Evolutionary conservation across 2,797 vertebrate genomes (phyloP).

Genomic region (Sandelia bainsii): DNA sequence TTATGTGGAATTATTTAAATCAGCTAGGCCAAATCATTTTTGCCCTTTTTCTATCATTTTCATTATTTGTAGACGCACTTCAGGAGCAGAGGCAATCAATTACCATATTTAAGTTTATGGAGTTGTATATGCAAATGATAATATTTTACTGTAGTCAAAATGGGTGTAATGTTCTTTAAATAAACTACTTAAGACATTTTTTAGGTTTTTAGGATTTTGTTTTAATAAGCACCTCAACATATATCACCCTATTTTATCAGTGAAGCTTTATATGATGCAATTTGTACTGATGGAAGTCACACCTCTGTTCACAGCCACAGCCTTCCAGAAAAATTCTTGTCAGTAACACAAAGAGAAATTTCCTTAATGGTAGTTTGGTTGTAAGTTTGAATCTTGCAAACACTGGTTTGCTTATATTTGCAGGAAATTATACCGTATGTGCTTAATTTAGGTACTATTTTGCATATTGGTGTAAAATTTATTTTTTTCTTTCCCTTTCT

Average conservation of each 20-base stretch:
- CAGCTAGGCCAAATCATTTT: too few species aligned
- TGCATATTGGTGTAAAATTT: neutral
- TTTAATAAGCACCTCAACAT: neutral
- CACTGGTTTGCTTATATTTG: constrained; percentile 16
- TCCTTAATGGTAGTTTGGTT: constrained; percentile 11
- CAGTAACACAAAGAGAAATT: constrained; percentile 15
- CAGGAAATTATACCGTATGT: neutral
- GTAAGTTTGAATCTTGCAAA: constrained; percentile 10
- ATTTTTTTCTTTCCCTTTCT: neutral
- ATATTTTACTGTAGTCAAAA: too few species aligned
- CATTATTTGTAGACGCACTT: neutral
- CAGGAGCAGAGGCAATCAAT: neutral
- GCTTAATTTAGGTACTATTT: neutral
- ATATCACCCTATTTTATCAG: neutral
- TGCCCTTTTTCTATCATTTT: too few species aligned
- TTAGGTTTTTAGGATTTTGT: neutral
- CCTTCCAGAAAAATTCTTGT: constrained; percentile 8
- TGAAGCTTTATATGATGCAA: neutral
- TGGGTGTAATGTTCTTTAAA: neutral
- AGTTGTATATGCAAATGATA: constrained; percentile 20
- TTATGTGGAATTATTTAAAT: too few species aligned
- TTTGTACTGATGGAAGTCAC: constrained; percentile 11
- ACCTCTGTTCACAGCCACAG: constrained; percentile 25
- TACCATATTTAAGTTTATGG: neutral
- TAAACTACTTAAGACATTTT: neutral